Evolutionary conservation across 2,113 vertebrate genomes (phyloP).

Genomic region (Macaca mulatta): DNA sequence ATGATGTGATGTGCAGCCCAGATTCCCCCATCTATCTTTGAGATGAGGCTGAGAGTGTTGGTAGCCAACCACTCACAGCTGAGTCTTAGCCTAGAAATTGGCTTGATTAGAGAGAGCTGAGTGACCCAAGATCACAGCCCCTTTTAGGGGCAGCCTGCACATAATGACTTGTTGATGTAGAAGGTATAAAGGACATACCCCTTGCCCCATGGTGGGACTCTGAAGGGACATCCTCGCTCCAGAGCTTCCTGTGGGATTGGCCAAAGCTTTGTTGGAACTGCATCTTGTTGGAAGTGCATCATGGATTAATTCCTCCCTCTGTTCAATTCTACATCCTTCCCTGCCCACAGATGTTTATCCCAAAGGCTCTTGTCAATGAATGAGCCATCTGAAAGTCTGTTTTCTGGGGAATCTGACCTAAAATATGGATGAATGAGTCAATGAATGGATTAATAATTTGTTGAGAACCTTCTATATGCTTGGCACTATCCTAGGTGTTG

Average conservation of each 20-base stretch:
- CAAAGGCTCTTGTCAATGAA: not conserved
- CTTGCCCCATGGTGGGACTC: not conserved
- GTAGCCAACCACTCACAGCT: not conserved
- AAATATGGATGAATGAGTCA: not conserved
- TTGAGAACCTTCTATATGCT: not conserved
- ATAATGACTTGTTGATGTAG: not conserved
- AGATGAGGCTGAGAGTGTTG: not conserved
- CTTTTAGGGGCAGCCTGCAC: not conserved
- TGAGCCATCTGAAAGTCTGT: not conserved
- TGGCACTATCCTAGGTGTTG: not conserved
- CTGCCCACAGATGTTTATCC: not conserved
- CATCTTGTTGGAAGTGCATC: not conserved
- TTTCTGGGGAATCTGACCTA: not conserved
- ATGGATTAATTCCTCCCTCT: not conserved
- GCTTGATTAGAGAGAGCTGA: not conserved
- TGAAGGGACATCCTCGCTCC: not conserved
- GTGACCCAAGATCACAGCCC: not conserved
- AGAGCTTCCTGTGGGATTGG: not conserved
- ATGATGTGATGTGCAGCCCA: not conserved
- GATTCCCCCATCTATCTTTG: accelerated
- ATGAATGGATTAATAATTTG: not conserved
- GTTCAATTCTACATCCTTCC: not conserved
- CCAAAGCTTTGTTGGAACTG: not conserved
- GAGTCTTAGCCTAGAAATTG: not conserved
- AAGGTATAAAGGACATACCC: not conserved